Evolutionary conservation across 2,888 invertebrate genomes (phyloP).

Genomic region (Cosmia trapezina): DNA sequence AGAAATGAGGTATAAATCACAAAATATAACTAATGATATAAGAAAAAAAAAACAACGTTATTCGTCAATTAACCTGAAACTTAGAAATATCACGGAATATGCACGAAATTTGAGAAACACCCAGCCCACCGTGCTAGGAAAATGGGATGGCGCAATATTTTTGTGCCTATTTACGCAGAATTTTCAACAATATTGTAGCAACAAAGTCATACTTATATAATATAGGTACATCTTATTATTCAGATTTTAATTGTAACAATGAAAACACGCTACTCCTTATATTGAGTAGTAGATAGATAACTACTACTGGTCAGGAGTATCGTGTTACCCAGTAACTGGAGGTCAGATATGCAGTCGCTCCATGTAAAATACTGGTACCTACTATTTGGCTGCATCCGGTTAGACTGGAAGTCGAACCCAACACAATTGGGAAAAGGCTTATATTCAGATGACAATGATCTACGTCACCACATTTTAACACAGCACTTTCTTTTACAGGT

Average conservation of each 20-base stretch:
- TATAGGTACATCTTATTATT: not conserved
- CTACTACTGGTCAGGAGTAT: not conserved
- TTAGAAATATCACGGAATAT: too few relatives aligned
- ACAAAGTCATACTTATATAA: not conserved
- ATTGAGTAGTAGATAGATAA: too few relatives aligned
- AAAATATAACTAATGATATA: too few relatives aligned
- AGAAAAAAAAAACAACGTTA: too few relatives aligned
- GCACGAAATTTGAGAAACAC: too few relatives aligned
- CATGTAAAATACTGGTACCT: not conserved
- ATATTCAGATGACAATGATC: too few relatives aligned
- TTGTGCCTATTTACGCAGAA: not conserved
- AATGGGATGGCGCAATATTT: too few relatives aligned
- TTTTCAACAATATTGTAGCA: not conserved
- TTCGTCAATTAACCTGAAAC: too few relatives aligned
- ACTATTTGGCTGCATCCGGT: not conserved
- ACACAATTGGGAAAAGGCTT: not conserved
- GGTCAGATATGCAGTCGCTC: not conserved
- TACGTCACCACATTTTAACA: not conserved
- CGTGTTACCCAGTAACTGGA: not conserved
- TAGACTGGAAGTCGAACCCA: not conserved
- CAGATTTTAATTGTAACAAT: not conserved
- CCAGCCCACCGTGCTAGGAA: too few relatives aligned
- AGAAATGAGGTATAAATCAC: too few relatives aligned
- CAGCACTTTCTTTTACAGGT: conserved; percentile 53
- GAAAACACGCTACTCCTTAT: too few relatives aligned